Evolutionary conservation across 2,888 invertebrate genomes (phyloP).

Genomic region (Atherix ibis): DNA sequence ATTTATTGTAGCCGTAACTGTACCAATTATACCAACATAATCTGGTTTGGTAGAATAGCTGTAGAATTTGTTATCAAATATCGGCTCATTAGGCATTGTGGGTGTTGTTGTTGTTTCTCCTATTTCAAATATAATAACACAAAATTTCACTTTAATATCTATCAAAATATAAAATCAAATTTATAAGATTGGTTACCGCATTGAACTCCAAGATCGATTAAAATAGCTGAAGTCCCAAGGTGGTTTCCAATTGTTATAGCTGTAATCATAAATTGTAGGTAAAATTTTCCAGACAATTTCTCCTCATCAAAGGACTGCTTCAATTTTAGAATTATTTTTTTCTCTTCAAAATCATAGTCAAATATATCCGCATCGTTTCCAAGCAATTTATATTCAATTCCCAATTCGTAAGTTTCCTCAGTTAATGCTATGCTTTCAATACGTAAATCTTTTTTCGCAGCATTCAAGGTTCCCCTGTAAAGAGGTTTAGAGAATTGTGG

Average conservation of each 20-base stretch:
- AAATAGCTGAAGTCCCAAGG: neutral
- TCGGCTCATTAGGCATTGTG: constrained; percentile 5
- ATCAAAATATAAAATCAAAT: no score
- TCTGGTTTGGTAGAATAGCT: constrained; percentile 11
- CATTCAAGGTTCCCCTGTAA: constrained; percentile 4
- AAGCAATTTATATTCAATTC: neutral
- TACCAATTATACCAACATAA: constrained; percentile 13
- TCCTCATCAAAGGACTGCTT: constrained; percentile 1
- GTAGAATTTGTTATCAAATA: constrained; percentile 11
- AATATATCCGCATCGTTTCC: constrained; percentile 3
- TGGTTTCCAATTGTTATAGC: constrained; percentile 1
- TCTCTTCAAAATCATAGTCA: no score
- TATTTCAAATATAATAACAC: no score
- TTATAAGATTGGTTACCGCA: constrained; percentile 5
- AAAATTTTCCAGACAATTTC: constrained; percentile 1
- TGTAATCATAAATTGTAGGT: neutral
- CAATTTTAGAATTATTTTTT: no score
- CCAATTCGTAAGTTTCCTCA: neutral
- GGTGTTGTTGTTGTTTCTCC: constrained; percentile 5
- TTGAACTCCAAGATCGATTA: neutral
- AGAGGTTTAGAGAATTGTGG: constrained; percentile 2
- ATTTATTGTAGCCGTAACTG: constrained; percentile 11
- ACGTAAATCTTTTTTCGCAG: no score
- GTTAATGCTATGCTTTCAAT: no score
- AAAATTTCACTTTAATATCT: no score